Percentiles rank a stretch among this genome's conserved stretches.
Evolutionary conservation across 2,888 invertebrate species (phyloP).

Genomic region (Lycophotia porphyrea): DNA sequence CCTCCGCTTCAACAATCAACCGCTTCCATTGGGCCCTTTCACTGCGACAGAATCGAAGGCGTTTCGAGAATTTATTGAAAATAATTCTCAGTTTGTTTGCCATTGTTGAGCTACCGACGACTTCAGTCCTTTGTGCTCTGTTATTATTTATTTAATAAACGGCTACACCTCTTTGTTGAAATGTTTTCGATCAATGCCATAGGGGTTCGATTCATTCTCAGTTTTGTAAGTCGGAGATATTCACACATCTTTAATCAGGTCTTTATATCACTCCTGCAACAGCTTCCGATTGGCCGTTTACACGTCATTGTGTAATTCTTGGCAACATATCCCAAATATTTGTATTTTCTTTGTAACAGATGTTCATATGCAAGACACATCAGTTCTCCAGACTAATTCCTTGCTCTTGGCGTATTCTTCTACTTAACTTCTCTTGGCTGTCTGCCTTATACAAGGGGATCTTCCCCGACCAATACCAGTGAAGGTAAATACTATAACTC

Average conservation of each 20-base stretch:
- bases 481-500: background rate
- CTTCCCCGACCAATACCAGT: background rate
- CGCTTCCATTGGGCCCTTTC: conserved; percentile 79
- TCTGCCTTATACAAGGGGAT: no score
- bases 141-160: conserved; percentile 89
- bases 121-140: conserved; percentile 79
- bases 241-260: conserved; percentile 64
- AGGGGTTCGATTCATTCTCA: conserved; percentile 73
- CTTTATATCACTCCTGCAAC: conserved; percentile 48
- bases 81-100: conserved; percentile 89
- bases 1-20: conserved; percentile 77
- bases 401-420: background rate
- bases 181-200: conserved; percentile 79
- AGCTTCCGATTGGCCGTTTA: conserved; percentile 22
- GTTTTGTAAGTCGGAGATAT: conserved; percentile 62
- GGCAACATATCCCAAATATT: background rate
- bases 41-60: conserved; percentile 82
- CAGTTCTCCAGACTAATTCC: background rate
- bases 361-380: background rate
- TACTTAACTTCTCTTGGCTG: background rate
- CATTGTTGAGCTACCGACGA: conserved; percentile 86
- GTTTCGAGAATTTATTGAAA: conserved; percentile 88
- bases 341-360: conserved; percentile 15
- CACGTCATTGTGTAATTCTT: conserved; percentile 12
- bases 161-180: conserved; percentile 82